Evolutionary conservation across 2,113 vertebrate species (phyloP), one percentile per base, ranked within the genome.

Genomic region (Coregonus clupeaformis): DNA sequence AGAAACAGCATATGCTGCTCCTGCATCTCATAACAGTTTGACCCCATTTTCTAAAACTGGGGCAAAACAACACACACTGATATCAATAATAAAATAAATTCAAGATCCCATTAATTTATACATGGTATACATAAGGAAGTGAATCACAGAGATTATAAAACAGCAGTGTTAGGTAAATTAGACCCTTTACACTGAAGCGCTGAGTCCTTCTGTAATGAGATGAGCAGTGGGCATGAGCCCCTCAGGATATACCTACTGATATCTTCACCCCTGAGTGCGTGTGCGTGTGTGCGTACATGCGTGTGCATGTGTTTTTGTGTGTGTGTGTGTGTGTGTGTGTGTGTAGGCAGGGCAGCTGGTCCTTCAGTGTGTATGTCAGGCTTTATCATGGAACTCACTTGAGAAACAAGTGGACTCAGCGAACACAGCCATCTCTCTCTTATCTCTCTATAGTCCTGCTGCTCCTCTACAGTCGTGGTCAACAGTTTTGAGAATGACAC

Each of bases 261-360:
- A 24, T 64, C 9, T 12, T 27, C 49, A 29, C 11, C 12, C 14
- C 11, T 27, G 62, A 27, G 62, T 64, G 25, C 3, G 3, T 62
- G 60, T 62, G 22, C 9, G 22, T 62, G 60, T 13, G 22, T 62
- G 20, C 25, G 22, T 2, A 2, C 25, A 7, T 1, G 9, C 22
- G 4, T 62, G 59, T n/a, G 59, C 3, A 18, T n/a, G n/a, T 20
- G 57, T 24, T 16, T 20, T 11, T 60, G 57, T 20, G n/a, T n/a
- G 55, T 59, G 55, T 5, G 59, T 62, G 59, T 62, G 59, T 62
- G 59, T 62, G 59, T 62, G 59, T 62, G 59, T 62, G 59, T 62
- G 59, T 25, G 59, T 22, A 11, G n/a, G 62, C 4, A 14, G 62
- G 24, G 13, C 12, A 25, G 62, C 25, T 24, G 13, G 13, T 25